Evolutionary conservation across 2,113 vertebrate species (phyloP).

Genomic region (Meleagris gallopavo): DNA sequence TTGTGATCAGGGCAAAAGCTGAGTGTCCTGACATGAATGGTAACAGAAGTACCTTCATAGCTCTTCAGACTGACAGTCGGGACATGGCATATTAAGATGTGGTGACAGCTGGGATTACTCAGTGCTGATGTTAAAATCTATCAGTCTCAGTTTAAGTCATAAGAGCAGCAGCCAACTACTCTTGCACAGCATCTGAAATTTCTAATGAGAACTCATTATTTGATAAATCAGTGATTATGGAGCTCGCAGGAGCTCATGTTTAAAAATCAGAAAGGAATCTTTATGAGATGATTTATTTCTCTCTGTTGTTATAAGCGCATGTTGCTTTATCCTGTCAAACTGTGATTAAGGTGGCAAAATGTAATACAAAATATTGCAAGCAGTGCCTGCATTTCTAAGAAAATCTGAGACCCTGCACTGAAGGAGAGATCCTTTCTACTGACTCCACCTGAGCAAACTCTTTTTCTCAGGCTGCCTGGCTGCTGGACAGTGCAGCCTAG

Average conservation of each 20-base stretch:
- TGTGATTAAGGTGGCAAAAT: not conserved
- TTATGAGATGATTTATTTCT: not conserved
- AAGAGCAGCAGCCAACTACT: not conserved
- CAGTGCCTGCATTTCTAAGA: not conserved
- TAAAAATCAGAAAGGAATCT: not conserved
- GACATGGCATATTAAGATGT: not conserved
- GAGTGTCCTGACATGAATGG: not conserved
- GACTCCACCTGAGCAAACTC: not conserved
- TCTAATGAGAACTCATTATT: not conserved
- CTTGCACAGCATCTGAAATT: not conserved
- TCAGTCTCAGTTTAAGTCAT: not conserved
- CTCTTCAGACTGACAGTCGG: not conserved
- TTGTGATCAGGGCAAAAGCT: not conserved
- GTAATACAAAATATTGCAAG: not conserved
- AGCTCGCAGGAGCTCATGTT: not conserved
- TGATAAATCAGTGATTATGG: not conserved
- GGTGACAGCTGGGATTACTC: constrained; percentile 9
- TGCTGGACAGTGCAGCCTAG: not conserved
- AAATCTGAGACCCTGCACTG: not conserved
- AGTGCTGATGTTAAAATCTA: not conserved
- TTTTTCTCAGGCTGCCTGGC: not conserved
- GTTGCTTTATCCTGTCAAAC: not conserved
- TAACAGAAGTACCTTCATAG: not conserved
- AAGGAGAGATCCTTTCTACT: not conserved
- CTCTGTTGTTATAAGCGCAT: not conserved